These are phyloP conservation scores for Microcebus ravelobensis DNA, from an alignment of 2,113 vertebrate species.

Conservation along the genomic window DNA sequence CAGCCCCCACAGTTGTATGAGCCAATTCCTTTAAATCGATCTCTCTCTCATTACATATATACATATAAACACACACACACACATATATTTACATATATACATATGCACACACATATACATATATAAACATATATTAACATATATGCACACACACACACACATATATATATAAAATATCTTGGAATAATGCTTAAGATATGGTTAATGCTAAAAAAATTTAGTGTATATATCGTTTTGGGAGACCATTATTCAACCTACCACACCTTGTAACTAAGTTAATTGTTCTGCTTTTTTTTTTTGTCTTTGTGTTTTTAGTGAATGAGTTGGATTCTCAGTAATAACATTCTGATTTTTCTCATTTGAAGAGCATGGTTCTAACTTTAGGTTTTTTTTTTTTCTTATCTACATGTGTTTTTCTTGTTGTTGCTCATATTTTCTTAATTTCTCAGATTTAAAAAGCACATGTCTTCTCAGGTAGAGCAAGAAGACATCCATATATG, in stretches of 20 bases:
- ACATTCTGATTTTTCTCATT: background rate
- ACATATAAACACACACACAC: background rate
- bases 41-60: background rate
- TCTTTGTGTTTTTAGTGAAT: background rate
- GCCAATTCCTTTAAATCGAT: background rate
- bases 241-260: background rate
- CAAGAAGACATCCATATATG: background rate
- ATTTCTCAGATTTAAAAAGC: background rate
- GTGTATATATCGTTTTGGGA: background rate
- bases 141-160: too few species aligned
- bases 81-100: too few species aligned
- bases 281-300: background rate
- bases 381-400: background rate
- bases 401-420: background rate
- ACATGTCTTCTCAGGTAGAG: background rate
- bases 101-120: too few species aligned
- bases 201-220: background rate
- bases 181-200: too few species aligned
- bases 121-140: too few species aligned
- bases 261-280: background rate
- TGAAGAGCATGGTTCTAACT: background rate
- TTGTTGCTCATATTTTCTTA: too few species aligned
- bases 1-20: fast-evolving
- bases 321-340: background rate
- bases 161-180: background rate